Conservation (phyloP, 2,888 invertebrate species). For the Acronicta aceris region DNA sequence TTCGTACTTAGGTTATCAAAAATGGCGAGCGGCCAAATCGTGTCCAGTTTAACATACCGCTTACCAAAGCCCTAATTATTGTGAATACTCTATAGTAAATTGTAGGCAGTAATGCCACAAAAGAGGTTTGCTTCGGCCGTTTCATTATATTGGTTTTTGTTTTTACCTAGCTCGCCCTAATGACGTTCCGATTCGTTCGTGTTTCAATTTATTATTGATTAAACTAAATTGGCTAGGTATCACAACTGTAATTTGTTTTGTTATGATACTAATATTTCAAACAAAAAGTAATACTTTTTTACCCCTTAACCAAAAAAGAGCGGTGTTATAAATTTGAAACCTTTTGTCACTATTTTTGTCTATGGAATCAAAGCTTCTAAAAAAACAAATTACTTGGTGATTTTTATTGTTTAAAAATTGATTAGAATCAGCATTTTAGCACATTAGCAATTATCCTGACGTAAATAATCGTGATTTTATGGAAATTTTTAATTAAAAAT, state of each 20-base stretch:
- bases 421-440: too few species aligned
- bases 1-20: constrained; percentile 43
- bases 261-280: neutral
- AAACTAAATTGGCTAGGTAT: constrained; percentile 1
- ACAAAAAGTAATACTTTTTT: neutral
- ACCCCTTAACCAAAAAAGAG: neutral
- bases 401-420: too few species aligned
- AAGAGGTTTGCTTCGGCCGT: neutral
- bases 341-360: too few species aligned
- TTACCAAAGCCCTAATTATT: constrained; percentile 34
- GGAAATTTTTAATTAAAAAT: too few species aligned
- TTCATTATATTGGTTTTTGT: neutral
- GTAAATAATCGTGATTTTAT: too few species aligned
- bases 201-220: constrained; percentile 1
- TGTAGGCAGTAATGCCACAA: neutral
- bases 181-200: constrained; percentile 1
- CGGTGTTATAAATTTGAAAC: too few species aligned
- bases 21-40: constrained; percentile 44
- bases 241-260: constrained; percentile 1
- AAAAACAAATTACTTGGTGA: too few species aligned
- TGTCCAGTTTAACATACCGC: constrained; percentile 43
- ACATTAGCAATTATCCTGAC: too few species aligned
- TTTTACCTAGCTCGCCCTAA: neutral
- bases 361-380: too few species aligned
- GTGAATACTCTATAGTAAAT: constrained; percentile 6